Conservation (phyloP, 2,888 invertebrate genomes). For the Fabriciana adippe region DNA sequence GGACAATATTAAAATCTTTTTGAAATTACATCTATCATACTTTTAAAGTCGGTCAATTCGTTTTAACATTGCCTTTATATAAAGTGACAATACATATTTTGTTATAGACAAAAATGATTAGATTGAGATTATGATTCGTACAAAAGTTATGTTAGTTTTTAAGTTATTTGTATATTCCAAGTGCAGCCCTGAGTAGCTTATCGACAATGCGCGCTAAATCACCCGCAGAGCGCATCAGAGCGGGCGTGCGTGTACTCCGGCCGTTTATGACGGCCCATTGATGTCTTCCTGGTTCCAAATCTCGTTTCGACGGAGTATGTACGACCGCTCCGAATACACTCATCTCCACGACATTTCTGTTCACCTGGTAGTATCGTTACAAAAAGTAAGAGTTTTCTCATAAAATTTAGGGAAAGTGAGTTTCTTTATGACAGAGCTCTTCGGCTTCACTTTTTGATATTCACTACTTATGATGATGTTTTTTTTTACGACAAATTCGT, state of each 20-base stretch:
- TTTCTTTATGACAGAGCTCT: too few species aligned
- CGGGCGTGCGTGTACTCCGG: constrained; percentile 53
- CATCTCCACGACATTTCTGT: constrained; percentile 31
- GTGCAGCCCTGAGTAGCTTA: constrained; percentile 58
- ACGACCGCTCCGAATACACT: too few species aligned
- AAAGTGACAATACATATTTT: too few species aligned
- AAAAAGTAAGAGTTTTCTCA: constrained; percentile 25
- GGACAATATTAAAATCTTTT: constrained; percentile 2
- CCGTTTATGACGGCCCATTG: constrained; percentile 47
- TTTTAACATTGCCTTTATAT: too few species aligned
- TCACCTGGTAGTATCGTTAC: constrained; percentile 33
- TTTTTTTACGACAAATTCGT: too few species aligned
- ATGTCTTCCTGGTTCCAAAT: constrained; percentile 50
- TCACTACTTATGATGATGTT: too few species aligned
- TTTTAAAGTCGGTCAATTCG: too few species aligned
- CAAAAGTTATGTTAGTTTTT: too few species aligned
- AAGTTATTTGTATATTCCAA: constrained; percentile 24
- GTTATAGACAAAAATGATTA: too few species aligned
- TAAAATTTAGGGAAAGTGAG: constrained; percentile 14
- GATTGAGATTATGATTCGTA: too few species aligned
- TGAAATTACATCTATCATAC: background rate
- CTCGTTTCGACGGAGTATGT: constrained; percentile 39
- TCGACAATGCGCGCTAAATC: constrained; percentile 68
- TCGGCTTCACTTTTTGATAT: too few species aligned
- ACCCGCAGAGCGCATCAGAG: constrained; percentile 65